Evolutionary conservation across 1,140 invertebrate species (phyloP).

Genomic region (Diachasmimorpha longicaudata): DNA sequence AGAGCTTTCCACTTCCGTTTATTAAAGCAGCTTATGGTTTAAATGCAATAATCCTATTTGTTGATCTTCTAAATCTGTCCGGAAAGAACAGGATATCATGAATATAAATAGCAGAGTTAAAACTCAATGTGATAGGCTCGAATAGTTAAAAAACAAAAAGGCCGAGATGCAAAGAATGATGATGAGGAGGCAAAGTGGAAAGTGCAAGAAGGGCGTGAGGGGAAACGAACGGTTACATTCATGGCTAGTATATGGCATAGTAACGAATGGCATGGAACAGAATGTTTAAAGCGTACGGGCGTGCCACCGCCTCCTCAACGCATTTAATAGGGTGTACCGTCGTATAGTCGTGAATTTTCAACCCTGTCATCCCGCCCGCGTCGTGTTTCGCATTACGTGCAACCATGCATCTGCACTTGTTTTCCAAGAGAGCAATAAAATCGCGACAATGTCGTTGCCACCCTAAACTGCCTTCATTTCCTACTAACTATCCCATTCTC

Average conservation of each 20-base stretch:
- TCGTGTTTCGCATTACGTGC: conserved; percentile 28
- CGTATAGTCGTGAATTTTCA: conserved; percentile 33
- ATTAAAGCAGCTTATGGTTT: conserved; percentile 11
- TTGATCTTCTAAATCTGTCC: neutral
- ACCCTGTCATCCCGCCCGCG: conserved; percentile 28
- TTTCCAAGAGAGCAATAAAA: conserved; percentile 30
- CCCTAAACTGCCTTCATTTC: conserved; percentile 16
- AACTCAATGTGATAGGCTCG: neutral
- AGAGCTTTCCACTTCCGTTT: neutral
- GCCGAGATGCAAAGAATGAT: neutral
- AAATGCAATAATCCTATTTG: neutral
- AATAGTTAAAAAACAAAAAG: neutral
- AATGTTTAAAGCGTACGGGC: conserved; percentile 31
- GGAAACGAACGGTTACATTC: neutral
- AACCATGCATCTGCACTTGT: conserved; percentile 31
- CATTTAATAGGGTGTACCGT: conserved; percentile 34
- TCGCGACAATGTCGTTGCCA: conserved; percentile 13
- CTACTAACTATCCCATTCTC: neutral
- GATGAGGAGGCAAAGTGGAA: neutral
- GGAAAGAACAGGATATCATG: conserved; percentile 13
- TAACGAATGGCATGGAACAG: conserved; percentile 24
- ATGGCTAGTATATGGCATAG: neutral
- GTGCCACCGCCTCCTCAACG: conserved; percentile 28
- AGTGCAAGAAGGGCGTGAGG: neutral
- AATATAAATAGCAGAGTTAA: neutral